phyloP scores from a whole-genome alignment of 2,888 invertebrate genomes.

The Beris chalybata region DNA sequence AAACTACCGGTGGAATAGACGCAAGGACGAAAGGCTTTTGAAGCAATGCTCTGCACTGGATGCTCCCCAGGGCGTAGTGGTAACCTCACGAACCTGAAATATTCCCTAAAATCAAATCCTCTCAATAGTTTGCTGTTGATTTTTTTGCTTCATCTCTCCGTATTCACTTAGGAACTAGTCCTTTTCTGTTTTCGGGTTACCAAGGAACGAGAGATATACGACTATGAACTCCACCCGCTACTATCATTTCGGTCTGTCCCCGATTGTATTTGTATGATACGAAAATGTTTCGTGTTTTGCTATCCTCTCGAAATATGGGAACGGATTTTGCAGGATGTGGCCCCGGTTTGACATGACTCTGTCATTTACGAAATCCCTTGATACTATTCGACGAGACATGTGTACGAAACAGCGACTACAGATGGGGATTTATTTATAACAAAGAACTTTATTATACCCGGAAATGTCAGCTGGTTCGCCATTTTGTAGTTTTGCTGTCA shows the following conservation, averaged over 20 bases:
- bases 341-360: slow-evolving; percentile 12
- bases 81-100: slow-evolving; percentile 6
- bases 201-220: too few relatives aligned
- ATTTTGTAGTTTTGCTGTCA: slow-evolving; percentile 15
- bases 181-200: too few relatives aligned
- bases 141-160: too few relatives aligned
- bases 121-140: neutral
- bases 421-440: slow-evolving; percentile 12
- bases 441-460: slow-evolving; percentile 18
- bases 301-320: neutral
- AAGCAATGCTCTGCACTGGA: slow-evolving; percentile 1
- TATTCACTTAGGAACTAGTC: too few relatives aligned
- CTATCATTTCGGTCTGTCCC: neutral
- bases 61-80: slow-evolving; percentile 11
- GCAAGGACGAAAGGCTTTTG: neutral
- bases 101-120: slow-evolving; percentile 17
- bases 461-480: slow-evolving; percentile 22
- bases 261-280: neutral
- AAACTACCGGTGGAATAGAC: slow-evolving; percentile 4
- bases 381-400: neutral
- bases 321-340: neutral
- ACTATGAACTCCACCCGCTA: too few relatives aligned
- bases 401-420: slow-evolving; percentile 1
- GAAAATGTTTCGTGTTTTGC: slow-evolving; percentile 4
- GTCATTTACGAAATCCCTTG: slow-evolving; percentile 13